Evolutionary conservation across 2,888 invertebrate genomes (phyloP).

Genomic region (Drosophila formosana): DNA sequence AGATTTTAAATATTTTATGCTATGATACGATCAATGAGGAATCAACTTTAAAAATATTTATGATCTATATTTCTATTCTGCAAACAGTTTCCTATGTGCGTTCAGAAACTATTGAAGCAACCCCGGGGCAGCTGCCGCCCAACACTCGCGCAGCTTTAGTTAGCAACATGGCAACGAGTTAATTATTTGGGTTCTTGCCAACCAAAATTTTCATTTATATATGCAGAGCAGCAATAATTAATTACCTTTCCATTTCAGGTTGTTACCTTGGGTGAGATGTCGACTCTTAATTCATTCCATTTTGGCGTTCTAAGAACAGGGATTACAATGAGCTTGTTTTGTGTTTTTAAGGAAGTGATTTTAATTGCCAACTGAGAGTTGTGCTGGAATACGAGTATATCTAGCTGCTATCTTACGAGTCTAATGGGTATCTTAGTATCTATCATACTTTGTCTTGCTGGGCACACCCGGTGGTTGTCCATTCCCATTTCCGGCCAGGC

Average conservation of each 20-base stretch:
- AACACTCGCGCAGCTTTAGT: slow-evolving; percentile 45
- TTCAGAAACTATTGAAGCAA: background rate
- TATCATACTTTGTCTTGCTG: slow-evolving; percentile 67
- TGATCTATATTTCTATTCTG: background rate
- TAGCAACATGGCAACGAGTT: slow-evolving; percentile 61
- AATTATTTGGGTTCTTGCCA: slow-evolving; percentile 65
- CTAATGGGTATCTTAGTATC: slow-evolving; percentile 52
- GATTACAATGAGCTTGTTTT: slow-evolving; percentile 58
- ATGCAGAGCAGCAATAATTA: slow-evolving; percentile 56
- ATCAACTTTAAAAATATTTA: background rate
- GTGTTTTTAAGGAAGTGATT: slow-evolving; percentile 43
- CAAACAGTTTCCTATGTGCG: background rate
- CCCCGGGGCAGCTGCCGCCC: slow-evolving; percentile 36
- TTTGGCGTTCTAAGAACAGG: slow-evolving; percentile 41
- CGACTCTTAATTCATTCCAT: slow-evolving; percentile 50
- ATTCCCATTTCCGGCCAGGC: slow-evolving; percentile 46
- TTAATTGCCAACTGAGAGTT: slow-evolving; percentile 58
- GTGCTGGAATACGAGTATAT: slow-evolving; percentile 12
- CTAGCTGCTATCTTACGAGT: slow-evolving; percentile 24
- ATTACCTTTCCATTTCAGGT: slow-evolving; percentile 75
- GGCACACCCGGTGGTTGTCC: slow-evolving; percentile 67
- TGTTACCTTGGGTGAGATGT: slow-evolving; percentile 65
- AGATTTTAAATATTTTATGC: background rate
- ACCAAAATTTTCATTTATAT: slow-evolving; percentile 62
- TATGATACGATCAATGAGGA: slow-evolving; percentile 5